A percentile compares a stretch with the other conserved stretches of the same genome.
Evolutionary conservation across 1,140 invertebrate genomes (phyloP).

Genomic region (Charaxes varanes): DNA sequence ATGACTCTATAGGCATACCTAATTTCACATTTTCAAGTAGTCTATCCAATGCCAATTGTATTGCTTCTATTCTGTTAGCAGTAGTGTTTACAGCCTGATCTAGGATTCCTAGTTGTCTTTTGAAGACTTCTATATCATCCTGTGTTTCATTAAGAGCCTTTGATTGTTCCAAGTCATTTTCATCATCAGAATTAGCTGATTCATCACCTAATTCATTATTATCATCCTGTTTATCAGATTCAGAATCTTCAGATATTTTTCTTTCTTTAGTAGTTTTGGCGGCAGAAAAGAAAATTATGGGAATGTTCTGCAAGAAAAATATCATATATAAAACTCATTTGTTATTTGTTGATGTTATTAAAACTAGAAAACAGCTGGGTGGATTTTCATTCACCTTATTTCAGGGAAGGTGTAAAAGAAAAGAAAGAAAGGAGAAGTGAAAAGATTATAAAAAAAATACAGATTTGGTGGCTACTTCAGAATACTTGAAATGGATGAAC

Average conservation of each 20-base stretch:
- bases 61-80: slow-evolving; percentile 65
- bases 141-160: slow-evolving; percentile 57
- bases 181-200: slow-evolving; percentile 31
- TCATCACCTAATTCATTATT: slow-evolving; percentile 41
- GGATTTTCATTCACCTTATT: no score
- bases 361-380: no score
- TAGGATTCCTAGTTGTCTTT: slow-evolving; percentile 49
- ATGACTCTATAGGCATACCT: slow-evolving; percentile 44
- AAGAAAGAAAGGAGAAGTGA: no score
- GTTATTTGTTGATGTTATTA: slow-evolving; percentile 1
- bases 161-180: slow-evolving; percentile 28
- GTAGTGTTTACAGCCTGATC: slow-evolving; percentile 62
- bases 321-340: no score
- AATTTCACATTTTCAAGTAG: slow-evolving; percentile 55
- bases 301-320: slow-evolving; percentile 43
- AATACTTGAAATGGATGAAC: no score
- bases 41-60: slow-evolving; percentile 68
- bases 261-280: slow-evolving; percentile 73
- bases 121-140: slow-evolving; percentile 60
- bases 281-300: slow-evolving; percentile 66
- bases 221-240: slow-evolving; percentile 6
- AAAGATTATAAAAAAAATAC: no score
- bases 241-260: slow-evolving; percentile 48
- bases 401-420: no score
- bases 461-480: no score